Base-by-base conservation (phyloP, 2,888 invertebrate genomes). In the Thelaira solivaga region DNA sequence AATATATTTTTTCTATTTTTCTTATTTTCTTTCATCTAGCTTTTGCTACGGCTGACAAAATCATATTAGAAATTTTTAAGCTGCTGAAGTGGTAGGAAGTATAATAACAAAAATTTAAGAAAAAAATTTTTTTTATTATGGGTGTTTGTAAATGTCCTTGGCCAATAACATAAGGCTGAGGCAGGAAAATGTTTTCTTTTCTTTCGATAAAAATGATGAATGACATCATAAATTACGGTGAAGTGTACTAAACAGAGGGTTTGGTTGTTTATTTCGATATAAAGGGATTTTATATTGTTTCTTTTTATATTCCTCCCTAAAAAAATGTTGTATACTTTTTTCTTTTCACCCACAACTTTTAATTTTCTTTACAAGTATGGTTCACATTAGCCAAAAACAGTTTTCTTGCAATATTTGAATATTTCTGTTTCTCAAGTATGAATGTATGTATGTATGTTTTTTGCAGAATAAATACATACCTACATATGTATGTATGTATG, bases 131-230 rank as follows among this genome's bases (percentile, higher is more conserved):
- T 34, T 69, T 51, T 43, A n/a, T n/a, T n/a, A n/a, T 31, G 36
- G 20, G 31, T 53, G 59, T 57, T 71, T 73, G 59, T 83, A 82
- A 84, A 84, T 85, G 86, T 86, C 85, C 86, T 86, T 86, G 86
- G 85, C 85, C 86, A 86, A 86, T 86, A 86, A 86, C 86, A 86
- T 82, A 80, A 86, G 84, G 83, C 83, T 84, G 86, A 83, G 84
- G 83, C 86, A 86, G 85, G 86, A 86, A 88, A 87, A 88, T 87
- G 86, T 87, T 87, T 88, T 87, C 64, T 34, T 73, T 77, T 73
- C 51, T 45, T 76, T 62, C 88, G 89, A 89, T 89, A 89, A 89
- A 89, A 89, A 89, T 89, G 89, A 89, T 88, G 88, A 85, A 89
- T 89, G 89, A 88, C 84, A 85, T 85, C 87, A 88, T 89, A 89